phyloP scores from a whole-genome alignment of 2,888 invertebrate species.

The Andrena bucephala region DNA sequence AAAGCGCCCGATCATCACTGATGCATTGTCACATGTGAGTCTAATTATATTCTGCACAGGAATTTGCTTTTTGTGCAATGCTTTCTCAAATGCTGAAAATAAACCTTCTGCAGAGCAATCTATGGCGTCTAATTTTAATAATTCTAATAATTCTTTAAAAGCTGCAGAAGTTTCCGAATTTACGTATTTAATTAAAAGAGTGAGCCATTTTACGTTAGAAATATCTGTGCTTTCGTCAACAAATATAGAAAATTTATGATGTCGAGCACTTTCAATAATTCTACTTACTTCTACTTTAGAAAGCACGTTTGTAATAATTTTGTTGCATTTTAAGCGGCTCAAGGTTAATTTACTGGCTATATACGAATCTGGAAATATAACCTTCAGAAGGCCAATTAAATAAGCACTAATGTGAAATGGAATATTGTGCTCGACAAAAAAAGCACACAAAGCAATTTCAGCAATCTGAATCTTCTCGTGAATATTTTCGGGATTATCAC shows the following conservation, averaged over 20 bases:
- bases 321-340: constrained; percentile 1
- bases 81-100: constrained; percentile 5
- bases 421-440: constrained; percentile 1
- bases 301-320: constrained; percentile 12
- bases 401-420: background rate
- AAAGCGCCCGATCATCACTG: constrained; percentile 9
- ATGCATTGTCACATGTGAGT: constrained; percentile 7
- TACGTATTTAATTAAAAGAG: constrained; percentile 5
- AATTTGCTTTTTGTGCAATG: constrained; percentile 6
- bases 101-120: constrained; percentile 5
- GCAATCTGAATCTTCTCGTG: background rate
- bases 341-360: constrained; percentile 1
- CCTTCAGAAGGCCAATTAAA: background rate
- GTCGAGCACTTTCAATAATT: constrained; percentile 9
- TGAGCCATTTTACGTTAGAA: constrained; percentile 6
- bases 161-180: constrained; percentile 3
- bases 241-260: constrained; percentile 10
- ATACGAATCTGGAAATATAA: background rate
- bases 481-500: background rate
- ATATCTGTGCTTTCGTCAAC: constrained; percentile 7
- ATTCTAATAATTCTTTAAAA: background rate
- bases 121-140: background rate
- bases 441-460: background rate
- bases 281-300: constrained; percentile 6
- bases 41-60: background rate